Evolutionary conservation across 2,113 vertebrate species (phyloP), one percentile per base, ranked within the genome.

Genomic region (Xenopus borealis): DNA sequence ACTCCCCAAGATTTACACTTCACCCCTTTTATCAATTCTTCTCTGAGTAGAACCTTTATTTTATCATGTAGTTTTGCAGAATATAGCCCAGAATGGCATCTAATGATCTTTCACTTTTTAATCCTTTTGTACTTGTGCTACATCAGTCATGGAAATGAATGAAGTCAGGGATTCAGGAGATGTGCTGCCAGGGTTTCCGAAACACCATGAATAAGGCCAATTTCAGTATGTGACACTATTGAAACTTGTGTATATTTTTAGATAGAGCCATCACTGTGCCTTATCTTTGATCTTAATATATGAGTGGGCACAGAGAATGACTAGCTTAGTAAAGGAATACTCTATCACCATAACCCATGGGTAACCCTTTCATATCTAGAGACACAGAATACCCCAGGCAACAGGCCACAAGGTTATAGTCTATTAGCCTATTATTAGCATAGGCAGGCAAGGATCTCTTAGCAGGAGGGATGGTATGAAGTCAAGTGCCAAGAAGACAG

Each of bases 341-440:
- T 40, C n/a, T 3, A 3, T 3, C 0, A 12, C 13, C 18, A 23
- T 8, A 18, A 66, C 30, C 17, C 44, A 23, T 67, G 46, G 12
- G 52, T 62, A 64, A 45, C 66, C 27, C 47, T 44, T 27, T 40
- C 23, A 16, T 47, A 40, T 30, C 67, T 18, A 13, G 50, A 52
- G 23, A 30, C 62, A 27, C 17, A 3, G n/a, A 69, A 40, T 40
- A 30, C 23, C 23, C 23, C 23, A 27, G 23, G 23, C 44, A 70
- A 63, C 19, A n/a, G 19, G 59, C 53, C 59, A 19, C 65, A 45
- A 13, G 9, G 12, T 27, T 20, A 13, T 23, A 3, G 57, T 16
- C n/a, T 75, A 77, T 64, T 23, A 3, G 57, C 12, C n/a, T 75
- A 77, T 64, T 62, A 76, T 23, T 77, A 64, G 58, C 30, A 50